Base-by-base conservation (phyloP, 2,888 invertebrate species). In the Prostheceraeus crozeri region DNA sequence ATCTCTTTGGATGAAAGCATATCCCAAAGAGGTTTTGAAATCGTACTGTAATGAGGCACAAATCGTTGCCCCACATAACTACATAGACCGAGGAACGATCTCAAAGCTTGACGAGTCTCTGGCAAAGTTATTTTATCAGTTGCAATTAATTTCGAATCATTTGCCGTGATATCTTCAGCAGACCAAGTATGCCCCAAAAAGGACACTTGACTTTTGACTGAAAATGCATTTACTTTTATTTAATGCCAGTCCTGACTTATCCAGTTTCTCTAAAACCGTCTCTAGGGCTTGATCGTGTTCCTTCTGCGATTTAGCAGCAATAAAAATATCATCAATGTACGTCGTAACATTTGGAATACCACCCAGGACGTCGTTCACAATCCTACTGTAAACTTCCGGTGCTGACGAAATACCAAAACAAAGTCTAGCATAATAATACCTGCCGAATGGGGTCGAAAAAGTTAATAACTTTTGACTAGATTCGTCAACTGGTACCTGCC, bases 11-110 rank as follows among this genome's bases (percentile, higher is more conserved):
- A n/a, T n/a, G n/a, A n/a, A 23, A 54, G 27, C 19, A 25, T 4
- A 54, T 54, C 54, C 6, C 35, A 8, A 6, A 54, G 28, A 33
- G 31, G 54, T 46, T 54, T 30, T 11, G 28, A 21, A 21, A 54
- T 33, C 11, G 31, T 35, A 28, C 54, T 54, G 52, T 51, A 51
- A 51, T 51, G 48, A 48, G 27, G 25, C 25, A 48, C 48, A 48
- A 6, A 48, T 28, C 28, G 25, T 10, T 30, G 25, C 28, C 27
- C 48, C 48, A 48, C 48, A 48, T 48, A 48, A 48, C 27, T 30
- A 23, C 27, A 10, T 48, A 48, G 28, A 28, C 48, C 48, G 11
- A 48, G 28, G 48, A 48, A 28, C 25, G 48, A 28, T 23, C 48
- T 48, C 27, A 48, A 30, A 48, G 25, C 14, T 30, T 48, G 11